phyloP scores from a whole-genome alignment of 2,113 vertebrate genomes.

The Panthera uncia region DNA sequence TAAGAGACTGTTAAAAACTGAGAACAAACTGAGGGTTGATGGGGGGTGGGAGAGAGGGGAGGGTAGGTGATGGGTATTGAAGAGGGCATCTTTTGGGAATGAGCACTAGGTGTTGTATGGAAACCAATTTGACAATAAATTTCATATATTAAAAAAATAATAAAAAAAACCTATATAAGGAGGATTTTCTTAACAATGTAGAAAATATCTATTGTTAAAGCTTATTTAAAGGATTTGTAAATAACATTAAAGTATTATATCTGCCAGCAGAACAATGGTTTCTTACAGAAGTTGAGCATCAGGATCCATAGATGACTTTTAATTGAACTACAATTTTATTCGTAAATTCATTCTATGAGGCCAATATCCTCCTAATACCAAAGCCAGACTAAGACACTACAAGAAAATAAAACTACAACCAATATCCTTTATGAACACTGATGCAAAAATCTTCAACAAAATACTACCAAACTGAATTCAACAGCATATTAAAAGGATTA shows the following conservation, averaged over 20 bases:
- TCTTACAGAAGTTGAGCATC: not conserved
- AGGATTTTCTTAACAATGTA: not conserved
- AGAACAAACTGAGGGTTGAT: too few relatives aligned
- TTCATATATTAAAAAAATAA: too few relatives aligned
- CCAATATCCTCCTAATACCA: not conserved
- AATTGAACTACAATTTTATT: not conserved
- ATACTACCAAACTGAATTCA: not conserved
- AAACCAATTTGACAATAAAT: too few relatives aligned
- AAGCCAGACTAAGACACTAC: not conserved
- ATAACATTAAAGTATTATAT: not conserved
- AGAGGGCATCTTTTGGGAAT: too few relatives aligned
- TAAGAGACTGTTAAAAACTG: too few relatives aligned
- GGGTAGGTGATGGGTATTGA: too few relatives aligned
- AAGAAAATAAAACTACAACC: not conserved
- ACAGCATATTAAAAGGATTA: not conserved
- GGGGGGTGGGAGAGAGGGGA: too few relatives aligned
- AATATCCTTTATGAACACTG: not conserved
- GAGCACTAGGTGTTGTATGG: too few relatives aligned
- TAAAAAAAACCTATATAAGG: not conserved
- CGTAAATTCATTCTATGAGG: not conserved
- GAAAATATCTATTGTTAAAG: not conserved
- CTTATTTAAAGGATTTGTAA: not conserved
- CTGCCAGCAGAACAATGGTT: not conserved
- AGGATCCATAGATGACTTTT: not conserved
- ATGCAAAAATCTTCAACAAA: not conserved